Base-by-base conservation (phyloP, 2,797 vertebrate species). In the Halcyon smyrnensis region DNA sequence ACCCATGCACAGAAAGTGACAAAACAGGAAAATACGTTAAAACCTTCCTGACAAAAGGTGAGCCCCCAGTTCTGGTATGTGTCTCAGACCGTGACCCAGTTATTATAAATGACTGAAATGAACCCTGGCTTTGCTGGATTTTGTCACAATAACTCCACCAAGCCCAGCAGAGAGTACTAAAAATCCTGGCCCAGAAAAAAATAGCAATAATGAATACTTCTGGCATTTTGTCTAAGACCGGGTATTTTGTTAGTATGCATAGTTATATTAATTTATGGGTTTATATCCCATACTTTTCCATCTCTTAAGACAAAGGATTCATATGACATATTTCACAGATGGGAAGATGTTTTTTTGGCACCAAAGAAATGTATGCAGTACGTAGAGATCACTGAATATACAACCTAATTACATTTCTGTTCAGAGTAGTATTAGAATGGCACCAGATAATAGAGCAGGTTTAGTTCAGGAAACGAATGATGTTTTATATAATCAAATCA, bases 381-480 rank as follows among this genome's bases (percentile, higher is more conserved):
- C 0, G 1, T 24, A 73, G 50, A 63, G 15, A 51, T 76, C 65
- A 45, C 37, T 86, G 28, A 87, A 73, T 90, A 63, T 34, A 63
- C 9, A 50, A 50, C 8, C 79, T 86, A 95, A 93, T 91, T 76
- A 82, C 75, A 77, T 69, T 91, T 80, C 51, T 1, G 0, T 84
- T 86, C 54, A 59, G 82, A 24, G 30, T 34, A 60, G 78, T 62
- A 87, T 92, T 84, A 96, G 64, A 77, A 92, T 51, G 79, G 96
- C 92, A 95, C 84, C 91, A 92, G 71, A 94, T 25, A 93, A 77
- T 60, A 91, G 41, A 75, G 43, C 39, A 86, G 46, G 64, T 95
- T 96, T 84, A 91, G 62, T 56, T 93, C 82, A 90, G 89, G 89
- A 95, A 96, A 95, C 81, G n/a, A 93, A 76, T 56, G 65, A 90